Conservation (phyloP, 2,113 vertebrate species). For the Phalacrocorax brasilianus region DNA sequence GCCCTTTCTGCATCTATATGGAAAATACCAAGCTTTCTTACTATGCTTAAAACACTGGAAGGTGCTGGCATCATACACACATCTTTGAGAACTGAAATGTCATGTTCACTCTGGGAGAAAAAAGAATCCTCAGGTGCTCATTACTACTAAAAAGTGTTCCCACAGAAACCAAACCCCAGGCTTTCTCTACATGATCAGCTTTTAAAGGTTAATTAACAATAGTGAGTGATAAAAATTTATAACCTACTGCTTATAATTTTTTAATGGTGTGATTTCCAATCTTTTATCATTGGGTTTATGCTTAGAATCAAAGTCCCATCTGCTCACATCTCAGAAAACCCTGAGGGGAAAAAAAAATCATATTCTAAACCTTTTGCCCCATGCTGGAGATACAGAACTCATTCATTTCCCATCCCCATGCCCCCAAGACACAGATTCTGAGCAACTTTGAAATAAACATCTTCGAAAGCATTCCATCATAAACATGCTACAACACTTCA, state of each 20-base stretch:
- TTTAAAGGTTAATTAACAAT: conserved; percentile 81
- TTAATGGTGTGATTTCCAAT: conserved; percentile 69
- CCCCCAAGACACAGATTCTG: not conserved
- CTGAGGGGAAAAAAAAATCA: not conserved
- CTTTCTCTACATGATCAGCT: conserved; percentile 58
- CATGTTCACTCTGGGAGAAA: conserved; percentile 43
- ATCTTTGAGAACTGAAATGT: conserved; percentile 69
- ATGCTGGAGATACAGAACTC: not conserved
- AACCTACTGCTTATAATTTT: conserved; percentile 72
- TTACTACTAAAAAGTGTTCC: conserved; percentile 62
- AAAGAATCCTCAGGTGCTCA: conserved; percentile 61
- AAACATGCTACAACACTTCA: not conserved
- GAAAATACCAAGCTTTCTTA: conserved; percentile 4
- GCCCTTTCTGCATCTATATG: not conserved
- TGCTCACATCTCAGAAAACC: not conserved
- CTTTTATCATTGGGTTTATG: conserved; percentile 42
- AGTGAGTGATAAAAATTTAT: conserved; percentile 74
- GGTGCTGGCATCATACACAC: conserved; percentile 4
- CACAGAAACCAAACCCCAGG: conserved; percentile 58
- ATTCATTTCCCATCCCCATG: not conserved
- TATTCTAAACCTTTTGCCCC: not conserved
- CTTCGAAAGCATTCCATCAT: not conserved
- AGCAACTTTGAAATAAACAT: not conserved
- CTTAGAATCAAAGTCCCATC: conserved; percentile 4
- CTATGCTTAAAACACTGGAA: not conserved